phyloP scores from a whole-genome alignment of 2,888 invertebrate genomes.

The Acleris sparsana region DNA sequence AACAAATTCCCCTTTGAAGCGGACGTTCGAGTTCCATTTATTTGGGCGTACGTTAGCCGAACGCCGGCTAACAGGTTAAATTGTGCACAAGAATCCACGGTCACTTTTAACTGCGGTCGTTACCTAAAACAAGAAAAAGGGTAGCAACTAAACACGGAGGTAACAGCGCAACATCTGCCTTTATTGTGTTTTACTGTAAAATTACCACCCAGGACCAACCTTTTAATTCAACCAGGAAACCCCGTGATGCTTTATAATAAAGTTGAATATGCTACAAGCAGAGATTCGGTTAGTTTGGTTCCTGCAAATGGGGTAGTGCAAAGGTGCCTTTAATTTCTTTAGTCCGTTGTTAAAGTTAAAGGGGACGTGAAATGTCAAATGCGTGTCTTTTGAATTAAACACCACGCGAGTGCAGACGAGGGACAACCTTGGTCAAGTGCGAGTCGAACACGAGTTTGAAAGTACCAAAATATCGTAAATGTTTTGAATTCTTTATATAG shows the following conservation, averaged over 20 bases:
- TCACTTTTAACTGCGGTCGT: slow-evolving; percentile 17
- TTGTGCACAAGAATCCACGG: slow-evolving; percentile 11
- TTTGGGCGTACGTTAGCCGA: too few species aligned
- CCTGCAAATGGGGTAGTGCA: slow-evolving; percentile 18
- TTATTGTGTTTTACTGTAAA: slow-evolving; percentile 25
- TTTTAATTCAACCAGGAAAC: not conserved
- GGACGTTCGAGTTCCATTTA: too few species aligned
- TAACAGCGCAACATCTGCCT: slow-evolving; percentile 12
- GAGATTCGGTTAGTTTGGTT: not conserved
- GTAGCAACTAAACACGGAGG: slow-evolving; percentile 18
- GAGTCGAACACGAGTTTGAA: too few species aligned
- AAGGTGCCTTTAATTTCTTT: slow-evolving; percentile 26
- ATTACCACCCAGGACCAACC: slow-evolving; percentile 9
- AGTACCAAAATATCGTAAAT: too few species aligned
- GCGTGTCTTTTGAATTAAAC: not conserved
- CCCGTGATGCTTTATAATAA: not conserved
- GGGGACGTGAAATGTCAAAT: slow-evolving; percentile 7
- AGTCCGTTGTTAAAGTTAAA: slow-evolving; percentile 9
- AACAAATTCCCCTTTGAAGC: too few species aligned
- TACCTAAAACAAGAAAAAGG: slow-evolving; percentile 26
- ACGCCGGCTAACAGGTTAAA: too few species aligned
- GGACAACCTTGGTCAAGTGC: too few species aligned
- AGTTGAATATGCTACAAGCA: not conserved
- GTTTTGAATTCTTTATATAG: too few species aligned
- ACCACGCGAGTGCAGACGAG: too few species aligned